Evolutionary conservation across 2,888 invertebrate species (phyloP).

Genomic region (Ariolimax columbianus): DNA sequence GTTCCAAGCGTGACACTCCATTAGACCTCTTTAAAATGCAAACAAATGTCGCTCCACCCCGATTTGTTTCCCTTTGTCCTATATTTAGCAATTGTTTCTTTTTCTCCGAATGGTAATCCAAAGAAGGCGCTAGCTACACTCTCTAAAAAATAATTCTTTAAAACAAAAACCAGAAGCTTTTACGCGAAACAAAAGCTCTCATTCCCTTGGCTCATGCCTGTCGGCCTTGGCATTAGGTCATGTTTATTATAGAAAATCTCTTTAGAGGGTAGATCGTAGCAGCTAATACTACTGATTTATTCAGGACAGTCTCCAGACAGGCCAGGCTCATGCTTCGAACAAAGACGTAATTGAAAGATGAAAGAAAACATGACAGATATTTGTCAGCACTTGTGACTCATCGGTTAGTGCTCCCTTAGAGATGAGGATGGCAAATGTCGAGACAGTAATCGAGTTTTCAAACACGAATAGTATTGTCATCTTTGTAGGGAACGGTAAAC

Average conservation of each 20-base stretch:
- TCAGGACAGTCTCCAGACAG: not conserved
- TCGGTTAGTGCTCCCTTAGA: not conserved
- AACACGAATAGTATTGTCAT: too few species aligned
- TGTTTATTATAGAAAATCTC: constrained; percentile 7
- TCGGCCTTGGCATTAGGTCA: not conserved
- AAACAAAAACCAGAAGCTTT: not conserved
- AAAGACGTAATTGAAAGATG: not conserved
- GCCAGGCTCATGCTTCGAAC: not conserved
- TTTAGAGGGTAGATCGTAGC: not conserved
- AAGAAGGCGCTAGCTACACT: not conserved
- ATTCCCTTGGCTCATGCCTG: not conserved
- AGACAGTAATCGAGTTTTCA: too few species aligned
- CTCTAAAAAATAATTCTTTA: not conserved
- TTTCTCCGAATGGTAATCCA: not conserved
- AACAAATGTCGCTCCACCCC: not conserved
- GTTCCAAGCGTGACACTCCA: not conserved
- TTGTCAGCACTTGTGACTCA: not conserved
- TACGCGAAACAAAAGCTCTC: not conserved
- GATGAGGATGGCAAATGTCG: not conserved
- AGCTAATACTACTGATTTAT: constrained; percentile 5
- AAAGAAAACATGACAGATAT: not conserved
- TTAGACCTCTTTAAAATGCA: not conserved
- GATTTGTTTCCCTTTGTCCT: not conserved
- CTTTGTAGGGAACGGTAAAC: too few species aligned
- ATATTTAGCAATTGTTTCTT: not conserved